A percentile compares a stretch with the other conserved stretches of the same genome.
Conservation (phyloP, 2,888 invertebrate species). For the Conus canariensis region DNA sequence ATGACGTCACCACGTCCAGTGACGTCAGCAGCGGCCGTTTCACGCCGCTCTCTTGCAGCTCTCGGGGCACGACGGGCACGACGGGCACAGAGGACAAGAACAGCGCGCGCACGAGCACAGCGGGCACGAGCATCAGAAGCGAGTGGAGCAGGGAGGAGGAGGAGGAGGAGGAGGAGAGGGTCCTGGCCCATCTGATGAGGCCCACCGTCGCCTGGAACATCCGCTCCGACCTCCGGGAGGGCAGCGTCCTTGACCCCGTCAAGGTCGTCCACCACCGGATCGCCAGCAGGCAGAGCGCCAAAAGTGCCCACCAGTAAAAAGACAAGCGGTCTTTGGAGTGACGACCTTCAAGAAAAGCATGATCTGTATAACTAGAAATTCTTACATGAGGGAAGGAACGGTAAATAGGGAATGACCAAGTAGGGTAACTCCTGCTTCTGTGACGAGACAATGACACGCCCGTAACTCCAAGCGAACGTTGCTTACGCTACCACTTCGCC, state of each 20-base stretch:
- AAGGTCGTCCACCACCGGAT: constrained; percentile 30
- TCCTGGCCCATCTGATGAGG: neutral
- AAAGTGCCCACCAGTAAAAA: neutral
- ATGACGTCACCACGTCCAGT: neutral
- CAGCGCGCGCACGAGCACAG: neutral
- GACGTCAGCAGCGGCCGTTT: neutral
- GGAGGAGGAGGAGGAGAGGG: neutral
- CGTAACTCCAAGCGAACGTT: too few relatives aligned
- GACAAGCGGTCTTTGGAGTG: neutral
- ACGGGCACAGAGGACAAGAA: neutral
- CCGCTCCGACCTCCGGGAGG: constrained; percentile 41
- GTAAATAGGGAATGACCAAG: too few relatives aligned
- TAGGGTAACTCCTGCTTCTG: too few relatives aligned
- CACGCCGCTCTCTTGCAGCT: neutral
- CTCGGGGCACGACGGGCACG: neutral
- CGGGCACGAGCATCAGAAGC: neutral
- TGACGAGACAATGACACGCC: too few relatives aligned
- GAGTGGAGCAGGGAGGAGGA: neutral
- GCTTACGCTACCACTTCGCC: too few relatives aligned
- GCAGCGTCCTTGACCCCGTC: constrained; percentile 38
- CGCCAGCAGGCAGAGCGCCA: neutral
- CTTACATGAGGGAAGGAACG: too few relatives aligned
- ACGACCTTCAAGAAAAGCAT: too few relatives aligned
- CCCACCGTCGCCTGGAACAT: constrained; percentile 37
- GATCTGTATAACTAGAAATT: too few relatives aligned